Base-by-base conservation (phyloP, 2,888 invertebrate species). In the Drosophila sordidula region DNA sequence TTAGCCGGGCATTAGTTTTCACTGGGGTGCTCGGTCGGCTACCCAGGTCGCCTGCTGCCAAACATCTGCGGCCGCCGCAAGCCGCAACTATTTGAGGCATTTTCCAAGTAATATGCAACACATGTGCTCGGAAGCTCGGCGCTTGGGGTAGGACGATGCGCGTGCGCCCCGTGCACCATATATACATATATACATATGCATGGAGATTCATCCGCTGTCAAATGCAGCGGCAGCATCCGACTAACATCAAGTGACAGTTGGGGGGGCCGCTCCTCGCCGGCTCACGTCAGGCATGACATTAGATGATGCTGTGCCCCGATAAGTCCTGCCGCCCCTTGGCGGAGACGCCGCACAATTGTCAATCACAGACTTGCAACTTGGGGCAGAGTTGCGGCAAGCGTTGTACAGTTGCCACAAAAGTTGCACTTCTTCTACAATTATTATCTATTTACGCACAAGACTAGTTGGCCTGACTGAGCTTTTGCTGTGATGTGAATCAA, bases 71-170 rank as follows among this genome's bases (percentile, higher is more conserved):
- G 70, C 67, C 70, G 63, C 74, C 80, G 79, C 77, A 65, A 85
- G 70, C 67, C 70, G 63, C 74, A 82, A 80, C 77, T 67, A 85
- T 86, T 79, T 59, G 63, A 79, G 73, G 81, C 85, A 83, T 86
- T 88, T 85, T 85, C 89, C 89, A 88, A 88, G 85, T 85, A 85
- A 85, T 85, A 85, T 88, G 87, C 85, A 88, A 88, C 85, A 85
- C 84, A 88, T 85, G 85, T 9, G 11, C 12, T 12, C 4, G 34
- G 34, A 34, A 29, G 29, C 29, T 29, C 29, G 25, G 9, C 29
- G 9, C 39, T 38, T 36, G 41, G 51, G 41, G 58, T 39, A 57
- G 49, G 63, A 32, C 44, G 54, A 46, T 51, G 72, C 77, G 78
- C 84, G 71, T 86, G 87, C 87, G 87, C 82, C 81, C 74, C 74